Base-by-base conservation (phyloP, 1,140 invertebrate genomes). In the Monomorium pharaonis region DNA sequence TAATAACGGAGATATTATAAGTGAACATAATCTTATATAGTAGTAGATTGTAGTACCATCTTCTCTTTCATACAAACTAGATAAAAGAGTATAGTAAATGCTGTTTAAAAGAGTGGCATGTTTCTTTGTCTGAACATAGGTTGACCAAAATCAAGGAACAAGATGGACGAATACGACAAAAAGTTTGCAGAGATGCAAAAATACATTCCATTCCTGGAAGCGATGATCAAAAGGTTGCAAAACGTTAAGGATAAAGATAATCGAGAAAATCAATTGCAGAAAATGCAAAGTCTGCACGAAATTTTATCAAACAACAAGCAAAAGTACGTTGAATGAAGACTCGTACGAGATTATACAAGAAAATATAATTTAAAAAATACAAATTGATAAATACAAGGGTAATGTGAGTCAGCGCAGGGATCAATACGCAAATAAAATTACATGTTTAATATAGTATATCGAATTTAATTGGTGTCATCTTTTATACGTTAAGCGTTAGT, bases 141-240 rank as follows among this genome's bases (percentile, higher is more conserved):
- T 92, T 84, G 74, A 54, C 30, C 33, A 65, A 88, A 75, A 30
- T 60, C 70, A 69, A 10, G 70, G 47, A 78, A 33, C 86, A 91
- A 86, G 62, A 94, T 94, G 93, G 94, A 95, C 65, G 95, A 95
- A 51, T 97, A 97, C 94, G 95, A 96, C 65, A 94, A 92, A 44
- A 97, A 96, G 91, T 95, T 97, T 86, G 95, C 95, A 78, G 96
- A 96, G 88, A 96, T 97, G 95, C 96, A 96, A 94, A 95, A 96
- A 75, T 97, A 97, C 92, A 96, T 97, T 90, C 96, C 97, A 30
- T 96, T 97, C 91, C 92, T 97, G 91, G 96, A 97, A 90, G 95
- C 93, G 75, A 96, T 97, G 95, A 97, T 97, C 83, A 94, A 94
- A 76, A 95, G 95, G 85, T 92, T 97, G 74, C 96, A 96, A 86